Conservation (phyloP, 2,888 invertebrate genomes). For the Sipha maydis region DNA sequence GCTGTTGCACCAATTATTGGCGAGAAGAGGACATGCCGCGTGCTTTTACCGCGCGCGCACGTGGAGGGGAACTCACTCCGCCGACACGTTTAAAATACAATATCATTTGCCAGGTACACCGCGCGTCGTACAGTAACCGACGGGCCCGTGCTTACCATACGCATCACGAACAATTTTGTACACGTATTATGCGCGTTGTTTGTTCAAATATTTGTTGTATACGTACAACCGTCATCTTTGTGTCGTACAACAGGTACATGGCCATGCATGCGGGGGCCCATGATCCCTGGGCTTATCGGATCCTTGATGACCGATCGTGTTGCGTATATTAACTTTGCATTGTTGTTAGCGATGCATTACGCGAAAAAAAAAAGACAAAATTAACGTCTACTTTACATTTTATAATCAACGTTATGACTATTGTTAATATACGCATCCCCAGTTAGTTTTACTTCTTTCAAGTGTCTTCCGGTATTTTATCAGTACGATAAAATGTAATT, state of each 20-base stretch:
- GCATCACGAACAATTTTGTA: background rate
- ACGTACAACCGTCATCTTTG: background rate
- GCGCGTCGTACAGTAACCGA: background rate
- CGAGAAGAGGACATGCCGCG: constrained; percentile 49
- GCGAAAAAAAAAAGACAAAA: too few relatives aligned
- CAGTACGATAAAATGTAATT: too few relatives aligned
- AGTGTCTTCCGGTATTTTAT: background rate
- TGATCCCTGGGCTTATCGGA: constrained; percentile 30
- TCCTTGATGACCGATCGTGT: constrained; percentile 20
- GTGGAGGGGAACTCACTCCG: constrained; percentile 17
- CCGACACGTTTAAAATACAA: constrained; percentile 14
- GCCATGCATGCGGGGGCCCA: constrained; percentile 20
- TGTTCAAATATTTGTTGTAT: background rate
- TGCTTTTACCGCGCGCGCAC: constrained; percentile 37
- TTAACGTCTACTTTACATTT: too few relatives aligned
- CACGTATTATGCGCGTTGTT: background rate
- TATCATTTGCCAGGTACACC: background rate
- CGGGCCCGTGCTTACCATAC: background rate
- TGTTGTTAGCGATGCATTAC: background rate
- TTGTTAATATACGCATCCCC: too few relatives aligned
- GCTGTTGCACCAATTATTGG: constrained; percentile 54
- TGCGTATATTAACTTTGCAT: background rate
- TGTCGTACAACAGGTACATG: background rate
- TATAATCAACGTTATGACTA: too few relatives aligned
- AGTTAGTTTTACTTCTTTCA: too few relatives aligned